Conservation (phyloP, 2,113 vertebrate species). For the Psettodes erumei region DNA sequence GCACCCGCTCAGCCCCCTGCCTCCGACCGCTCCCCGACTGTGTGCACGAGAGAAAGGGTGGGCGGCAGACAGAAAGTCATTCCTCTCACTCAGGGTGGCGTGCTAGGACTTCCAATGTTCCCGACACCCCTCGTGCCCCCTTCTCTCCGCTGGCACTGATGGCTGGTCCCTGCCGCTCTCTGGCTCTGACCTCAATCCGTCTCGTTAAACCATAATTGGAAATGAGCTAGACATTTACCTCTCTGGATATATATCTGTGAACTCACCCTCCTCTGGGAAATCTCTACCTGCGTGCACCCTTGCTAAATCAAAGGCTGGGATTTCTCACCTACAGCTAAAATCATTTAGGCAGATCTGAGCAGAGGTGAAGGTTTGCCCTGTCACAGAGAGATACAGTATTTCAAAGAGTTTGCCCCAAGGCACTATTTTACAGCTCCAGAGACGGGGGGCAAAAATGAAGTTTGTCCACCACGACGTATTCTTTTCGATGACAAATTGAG, state of each 20-base stretch:
- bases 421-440: constrained; percentile 55
- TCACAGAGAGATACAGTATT: constrained; percentile 55
- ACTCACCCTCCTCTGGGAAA: constrained; percentile 69
- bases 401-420: constrained; percentile 70
- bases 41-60: constrained; percentile 47
- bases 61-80: constrained; percentile 56
- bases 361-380: constrained; percentile 56
- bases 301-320: constrained; percentile 75
- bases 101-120: constrained; percentile 72
- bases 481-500: constrained; percentile 53
- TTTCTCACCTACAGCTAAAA: constrained; percentile 75
- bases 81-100: constrained; percentile 75
- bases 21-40: constrained; percentile 54
- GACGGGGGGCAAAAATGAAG: constrained; percentile 52
- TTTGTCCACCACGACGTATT: constrained; percentile 28
- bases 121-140: constrained; percentile 37
- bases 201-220: constrained; percentile 79
- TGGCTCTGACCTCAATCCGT: constrained; percentile 78
- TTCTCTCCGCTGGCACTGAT: constrained; percentile 45
- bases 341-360: constrained; percentile 71
- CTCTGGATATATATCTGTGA: constrained; percentile 73
- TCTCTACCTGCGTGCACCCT: constrained; percentile 63
- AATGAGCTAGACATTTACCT: constrained; percentile 75
- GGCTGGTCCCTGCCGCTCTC: constrained; percentile 55
- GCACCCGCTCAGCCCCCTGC: constrained; percentile 62